phyloP scores from a whole-genome alignment of 1,140 invertebrate genomes.

The Aphidius gifuensis region DNA sequence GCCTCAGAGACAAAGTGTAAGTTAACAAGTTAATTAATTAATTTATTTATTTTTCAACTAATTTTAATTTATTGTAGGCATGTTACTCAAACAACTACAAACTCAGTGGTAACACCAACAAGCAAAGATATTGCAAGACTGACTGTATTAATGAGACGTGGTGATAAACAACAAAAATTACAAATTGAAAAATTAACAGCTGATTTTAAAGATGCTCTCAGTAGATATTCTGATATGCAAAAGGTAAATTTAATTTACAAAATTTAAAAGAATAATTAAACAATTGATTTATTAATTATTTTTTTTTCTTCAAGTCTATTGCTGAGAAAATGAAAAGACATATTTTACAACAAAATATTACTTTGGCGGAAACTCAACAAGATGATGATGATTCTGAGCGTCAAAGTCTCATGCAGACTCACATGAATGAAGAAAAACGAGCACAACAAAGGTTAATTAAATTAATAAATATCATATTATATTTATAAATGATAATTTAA shows the following conservation, averaged over 20 bases:
- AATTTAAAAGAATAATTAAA: not conserved
- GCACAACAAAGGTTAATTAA: constrained; percentile 38
- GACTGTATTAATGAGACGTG: constrained; percentile 62
- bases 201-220: constrained; percentile 75
- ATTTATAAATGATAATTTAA: not conserved
- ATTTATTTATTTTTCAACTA: constrained; percentile 33
- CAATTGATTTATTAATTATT: not conserved
- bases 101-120: constrained; percentile 70
- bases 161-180: constrained; percentile 75
- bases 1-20: constrained; percentile 66
- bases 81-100: constrained; percentile 74
- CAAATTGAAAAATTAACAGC: constrained; percentile 78
- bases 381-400: constrained; percentile 50
- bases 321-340: constrained; percentile 75
- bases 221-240: constrained; percentile 74
- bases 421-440: constrained; percentile 39
- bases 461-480: too few species aligned
- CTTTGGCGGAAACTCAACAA: constrained; percentile 44
- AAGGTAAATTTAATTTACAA: constrained; percentile 58
- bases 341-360: constrained; percentile 58
- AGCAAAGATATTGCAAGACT: constrained; percentile 71
- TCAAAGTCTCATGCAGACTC: constrained; percentile 44
- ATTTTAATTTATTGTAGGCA: constrained; percentile 57
- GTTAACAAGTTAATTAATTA: constrained; percentile 29
- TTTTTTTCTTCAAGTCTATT: constrained; percentile 47